Conservation (phyloP, 2,888 invertebrate species). For the Rhagophthalmus giganteus region DNA sequence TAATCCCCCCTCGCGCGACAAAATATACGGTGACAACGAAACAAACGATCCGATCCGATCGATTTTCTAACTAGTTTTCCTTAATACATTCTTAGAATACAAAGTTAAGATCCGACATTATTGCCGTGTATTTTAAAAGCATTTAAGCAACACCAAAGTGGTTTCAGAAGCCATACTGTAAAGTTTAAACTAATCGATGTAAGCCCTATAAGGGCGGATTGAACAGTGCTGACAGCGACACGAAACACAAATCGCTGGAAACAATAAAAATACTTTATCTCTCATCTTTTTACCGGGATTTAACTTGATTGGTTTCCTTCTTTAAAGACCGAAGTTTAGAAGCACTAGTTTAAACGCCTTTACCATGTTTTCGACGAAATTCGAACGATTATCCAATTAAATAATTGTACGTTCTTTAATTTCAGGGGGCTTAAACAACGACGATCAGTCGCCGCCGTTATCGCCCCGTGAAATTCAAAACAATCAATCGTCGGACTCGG, state of each 20-base stretch:
- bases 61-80: too few species aligned
- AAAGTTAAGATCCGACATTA: too few species aligned
- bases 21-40: too few species aligned
- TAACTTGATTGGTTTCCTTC: slow-evolving; percentile 32
- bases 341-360: slow-evolving; percentile 10
- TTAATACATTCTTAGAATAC: too few species aligned
- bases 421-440: slow-evolving; percentile 72
- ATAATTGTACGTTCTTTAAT: slow-evolving; percentile 41
- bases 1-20: too few species aligned
- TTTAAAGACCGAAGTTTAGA: slow-evolving; percentile 15
- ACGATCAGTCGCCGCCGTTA: slow-evolving; percentile 69
- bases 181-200: slow-evolving; percentile 54
- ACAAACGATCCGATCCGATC: too few species aligned
- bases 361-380: slow-evolving; percentile 1
- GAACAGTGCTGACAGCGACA: slow-evolving; percentile 45
- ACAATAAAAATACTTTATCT: slow-evolving; percentile 47
- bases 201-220: slow-evolving; percentile 50
- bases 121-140: slow-evolving; percentile 22
- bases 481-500: slow-evolving; percentile 49
- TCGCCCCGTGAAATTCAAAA: slow-evolving; percentile 58
- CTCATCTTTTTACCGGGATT: slow-evolving; percentile 43
- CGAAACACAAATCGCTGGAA: slow-evolving; percentile 44
- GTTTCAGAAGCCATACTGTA: slow-evolving; percentile 52
- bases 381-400: slow-evolving; percentile 1
- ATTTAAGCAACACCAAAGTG: slow-evolving; percentile 47